Evolutionary conservation across 2,113 vertebrate genomes (phyloP).

Genomic region (Lepus europaeus): DNA sequence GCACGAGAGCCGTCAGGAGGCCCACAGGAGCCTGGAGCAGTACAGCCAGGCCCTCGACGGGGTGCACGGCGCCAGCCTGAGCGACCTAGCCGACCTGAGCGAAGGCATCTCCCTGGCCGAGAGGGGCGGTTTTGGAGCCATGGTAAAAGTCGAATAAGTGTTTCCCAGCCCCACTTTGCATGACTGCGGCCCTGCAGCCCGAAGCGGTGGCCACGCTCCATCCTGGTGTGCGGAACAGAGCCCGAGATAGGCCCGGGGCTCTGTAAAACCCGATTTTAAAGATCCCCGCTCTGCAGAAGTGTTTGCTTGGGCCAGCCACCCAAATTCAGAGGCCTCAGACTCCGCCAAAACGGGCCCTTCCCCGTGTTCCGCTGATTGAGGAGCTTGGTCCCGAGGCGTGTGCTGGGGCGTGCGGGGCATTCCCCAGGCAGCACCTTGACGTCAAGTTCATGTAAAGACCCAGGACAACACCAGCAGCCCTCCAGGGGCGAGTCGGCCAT

Average conservation of each 20-base stretch:
- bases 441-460: too few species aligned
- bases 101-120: slow-evolving; percentile 93
- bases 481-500: too few species aligned
- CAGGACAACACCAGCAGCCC: too few species aligned
- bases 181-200: not conserved
- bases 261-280: not conserved
- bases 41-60: slow-evolving; percentile 93
- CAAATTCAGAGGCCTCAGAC: not conserved
- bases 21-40: slow-evolving; percentile 93
- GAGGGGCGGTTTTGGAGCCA: slow-evolving; percentile 90
- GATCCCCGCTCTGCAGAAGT: not conserved
- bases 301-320: not conserved
- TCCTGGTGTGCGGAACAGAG: not conserved
- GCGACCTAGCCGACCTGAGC: slow-evolving; percentile 94
- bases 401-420: not conserved
- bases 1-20: slow-evolving; percentile 94
- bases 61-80: slow-evolving; percentile 93
- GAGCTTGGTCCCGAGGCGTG: too few species aligned
- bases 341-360: not conserved
- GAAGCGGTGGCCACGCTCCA: not conserved
- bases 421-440: not conserved
- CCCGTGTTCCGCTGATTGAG: not conserved
- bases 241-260: not conserved
- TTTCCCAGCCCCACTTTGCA: not conserved
- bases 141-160: slow-evolving; percentile 87